These are phyloP conservation scores for Anadara kagoshimensis DNA, from an alignment of 1,140 invertebrate genomes.

Conservation along the genomic window DNA sequence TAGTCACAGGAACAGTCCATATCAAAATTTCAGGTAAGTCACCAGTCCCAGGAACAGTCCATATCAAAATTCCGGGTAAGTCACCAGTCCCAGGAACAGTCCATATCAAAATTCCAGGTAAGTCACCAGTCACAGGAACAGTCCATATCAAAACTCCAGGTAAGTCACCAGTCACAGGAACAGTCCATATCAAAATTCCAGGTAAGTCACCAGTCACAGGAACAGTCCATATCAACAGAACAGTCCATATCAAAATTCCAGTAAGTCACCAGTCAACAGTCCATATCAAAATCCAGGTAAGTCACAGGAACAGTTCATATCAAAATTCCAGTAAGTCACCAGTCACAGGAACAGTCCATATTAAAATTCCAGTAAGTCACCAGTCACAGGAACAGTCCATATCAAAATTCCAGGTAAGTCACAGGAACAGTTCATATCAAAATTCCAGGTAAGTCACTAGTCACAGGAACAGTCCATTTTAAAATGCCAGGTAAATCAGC, in stretches of 20 bases:
- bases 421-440: not conserved
- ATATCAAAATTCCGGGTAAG: slow-evolving; percentile 47
- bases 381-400: slow-evolving; percentile 44
- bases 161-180: slow-evolving; percentile 7
- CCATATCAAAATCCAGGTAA: slow-evolving; percentile 46
- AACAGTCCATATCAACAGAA: slow-evolving; percentile 45
- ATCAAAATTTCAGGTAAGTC: slow-evolving; percentile 45
- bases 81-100: slow-evolving; percentile 41
- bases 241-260: slow-evolving; percentile 37
- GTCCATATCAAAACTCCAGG: slow-evolving; percentile 44
- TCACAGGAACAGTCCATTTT: slow-evolving; percentile 44
- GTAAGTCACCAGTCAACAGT: slow-evolving; percentile 30
- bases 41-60: slow-evolving; percentile 42
- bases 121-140: slow-evolving; percentile 39
- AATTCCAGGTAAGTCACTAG: slow-evolving; percentile 17
- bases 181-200: too few relatives aligned
- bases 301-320: slow-evolving; percentile 43
- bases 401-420: slow-evolving; percentile 44
- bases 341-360: slow-evolving; percentile 44
- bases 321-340: slow-evolving; percentile 51
- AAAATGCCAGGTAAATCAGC: slow-evolving; percentile 45
- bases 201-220: slow-evolving; percentile 52
- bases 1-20: slow-evolving; percentile 45
- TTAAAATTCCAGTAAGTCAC: slow-evolving; percentile 43
- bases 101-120: slow-evolving; percentile 49